Conservation (phyloP, 2,797 vertebrate genomes). For the Sandelia bainsii region DNA sequence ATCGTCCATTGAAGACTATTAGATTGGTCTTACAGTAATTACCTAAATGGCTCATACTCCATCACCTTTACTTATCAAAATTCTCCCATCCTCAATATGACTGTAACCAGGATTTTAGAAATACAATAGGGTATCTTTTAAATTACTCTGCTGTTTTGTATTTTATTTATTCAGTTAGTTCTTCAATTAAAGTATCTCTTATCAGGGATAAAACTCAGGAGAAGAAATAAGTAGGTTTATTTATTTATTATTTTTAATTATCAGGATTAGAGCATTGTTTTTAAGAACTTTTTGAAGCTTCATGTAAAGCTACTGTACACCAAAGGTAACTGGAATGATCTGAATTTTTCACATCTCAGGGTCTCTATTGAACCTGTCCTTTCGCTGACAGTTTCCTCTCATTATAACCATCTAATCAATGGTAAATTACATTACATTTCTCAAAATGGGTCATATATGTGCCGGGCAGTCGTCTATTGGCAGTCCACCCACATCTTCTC, state of each 20-base stretch:
- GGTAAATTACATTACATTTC: not conserved
- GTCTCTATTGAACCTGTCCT: not conserved
- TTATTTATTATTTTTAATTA: no score
- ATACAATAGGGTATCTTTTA: not conserved
- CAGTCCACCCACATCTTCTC: conserved; percentile 16
- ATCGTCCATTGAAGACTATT: not conserved
- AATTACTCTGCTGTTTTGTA: not conserved
- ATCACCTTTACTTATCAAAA: conserved; percentile 11
- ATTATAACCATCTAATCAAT: conserved; percentile 3
- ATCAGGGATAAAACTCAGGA: no score
- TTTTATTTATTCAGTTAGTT: no score
- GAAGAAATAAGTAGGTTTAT: no score
- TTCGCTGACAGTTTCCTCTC: not conserved
- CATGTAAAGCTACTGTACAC: no score
- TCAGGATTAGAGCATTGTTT: no score
- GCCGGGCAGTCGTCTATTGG: conserved; percentile 20
- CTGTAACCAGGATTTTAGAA: not conserved
- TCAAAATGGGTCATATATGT: conserved; percentile 12
- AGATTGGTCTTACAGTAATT: not conserved
- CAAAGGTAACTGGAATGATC: no score
- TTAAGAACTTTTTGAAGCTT: no score
- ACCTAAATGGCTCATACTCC: conserved; percentile 19
- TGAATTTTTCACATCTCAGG: no score
- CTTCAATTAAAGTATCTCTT: no score
- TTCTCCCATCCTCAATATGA: not conserved